Base-by-base conservation (phyloP, 2,113 vertebrate species). In the Chiloscyllium plagiosum region DNA sequence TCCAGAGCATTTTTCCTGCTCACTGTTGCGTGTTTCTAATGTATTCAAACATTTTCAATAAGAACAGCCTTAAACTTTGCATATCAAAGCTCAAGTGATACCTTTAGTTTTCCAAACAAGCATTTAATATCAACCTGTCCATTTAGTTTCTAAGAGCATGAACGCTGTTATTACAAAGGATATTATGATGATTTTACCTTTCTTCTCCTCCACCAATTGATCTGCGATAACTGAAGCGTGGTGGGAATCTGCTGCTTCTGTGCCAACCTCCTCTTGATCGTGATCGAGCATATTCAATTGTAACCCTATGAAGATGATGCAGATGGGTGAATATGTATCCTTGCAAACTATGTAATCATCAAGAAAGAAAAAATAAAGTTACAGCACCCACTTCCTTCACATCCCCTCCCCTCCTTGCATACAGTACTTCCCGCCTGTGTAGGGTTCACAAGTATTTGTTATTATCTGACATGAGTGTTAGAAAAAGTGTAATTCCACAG, bases 241-340 rank as follows among this genome's bases (percentile, higher is more conserved):
- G 80, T 83, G 80, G 80, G n/a, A 83, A 20, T 47, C 80, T 47
- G 80, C 97, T 97, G 96, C 97, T 96, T 33, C 97, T 96, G 10
- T 96, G 96, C 4, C 96, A 96, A 68, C 98, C 98, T 97, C 98
- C 96, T 65, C 98, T 98, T 96, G 98, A 97, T 19, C 98, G 98
- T 96, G 98, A 98, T 52, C 98, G 98, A 96, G 98, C 98, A 42
- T 98, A 98, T 96, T 99, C 98, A 94, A 99, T 98, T 4, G 98
- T 98, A 96, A 99, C 98, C 96, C 98, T 99, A 96, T 69, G 94
- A 50, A 96, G 66, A 17, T 19, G 37, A 83, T 47, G 19, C 80
- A 83, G 80, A 83, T 20, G 80, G 37, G 42, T 83, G 17, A 83
- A 83, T 83, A 42, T 2, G 37, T 42, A 5, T 83, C n/a, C n/a